A percentile compares a stretch with the other conserved stretches of the same genome.
These are phyloP conservation scores for Meandrina meandrites DNA, from an alignment of 92 coral and sea anemone species.

Conservation along the genomic window DNA sequence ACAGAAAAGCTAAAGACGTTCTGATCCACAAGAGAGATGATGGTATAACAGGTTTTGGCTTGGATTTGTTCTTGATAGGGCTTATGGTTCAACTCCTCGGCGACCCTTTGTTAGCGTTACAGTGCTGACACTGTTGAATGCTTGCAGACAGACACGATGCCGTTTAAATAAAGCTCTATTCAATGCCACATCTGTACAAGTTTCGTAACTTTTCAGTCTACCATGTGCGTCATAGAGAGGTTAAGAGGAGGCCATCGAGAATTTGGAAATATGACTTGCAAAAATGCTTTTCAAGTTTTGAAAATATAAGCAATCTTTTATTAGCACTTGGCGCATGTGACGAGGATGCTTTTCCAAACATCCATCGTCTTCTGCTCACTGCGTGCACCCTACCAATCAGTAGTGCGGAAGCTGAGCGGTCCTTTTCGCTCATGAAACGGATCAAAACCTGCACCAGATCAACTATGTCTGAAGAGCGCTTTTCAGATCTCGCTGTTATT, in stretches of 20 bases:
- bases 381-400: too few relatives aligned
- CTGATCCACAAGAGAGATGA: not conserved
- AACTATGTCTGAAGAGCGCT: too few relatives aligned
- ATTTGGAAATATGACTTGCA: not conserved
- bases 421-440: too few relatives aligned
- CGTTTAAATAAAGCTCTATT: not conserved
- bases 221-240: not conserved
- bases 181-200: not conserved
- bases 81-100: too few relatives aligned
- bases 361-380: too few relatives aligned
- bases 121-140: not conserved
- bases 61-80: not conserved
- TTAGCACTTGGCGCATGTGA: too few relatives aligned
- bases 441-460: too few relatives aligned
- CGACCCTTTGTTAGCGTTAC: not conserved
- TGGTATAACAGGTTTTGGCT: not conserved
- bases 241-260: not conserved
- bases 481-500: too few relatives aligned
- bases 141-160: not conserved
- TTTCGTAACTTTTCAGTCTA: not conserved
- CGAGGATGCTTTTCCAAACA: too few relatives aligned
- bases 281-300: too few relatives aligned
- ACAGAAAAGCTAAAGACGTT: not conserved
- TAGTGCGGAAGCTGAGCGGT: too few relatives aligned
- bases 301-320: too few relatives aligned